Percentiles rank a stretch among this genome's conserved stretches.
Conservation (phyloP, 2,888 invertebrate genomes). For the Anthrax anthrax region DNA sequence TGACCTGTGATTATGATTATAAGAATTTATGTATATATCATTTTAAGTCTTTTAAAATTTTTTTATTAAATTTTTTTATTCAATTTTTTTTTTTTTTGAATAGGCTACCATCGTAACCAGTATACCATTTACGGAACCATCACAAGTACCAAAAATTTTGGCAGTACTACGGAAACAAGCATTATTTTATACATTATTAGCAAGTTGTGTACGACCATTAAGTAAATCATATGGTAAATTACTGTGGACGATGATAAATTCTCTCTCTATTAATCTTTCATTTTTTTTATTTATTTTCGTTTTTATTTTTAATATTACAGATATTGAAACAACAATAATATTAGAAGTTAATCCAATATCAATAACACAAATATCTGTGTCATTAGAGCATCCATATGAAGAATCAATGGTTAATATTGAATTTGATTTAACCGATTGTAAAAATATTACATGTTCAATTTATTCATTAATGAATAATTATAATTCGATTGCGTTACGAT, state of each 20-base stretch:
- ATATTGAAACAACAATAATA: constrained; percentile 46
- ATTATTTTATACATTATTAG: constrained; percentile 75
- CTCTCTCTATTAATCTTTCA: not conserved
- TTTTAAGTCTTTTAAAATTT: no score
- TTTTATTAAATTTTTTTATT: no score
- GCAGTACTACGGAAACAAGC: constrained; percentile 76
- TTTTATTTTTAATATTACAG: constrained; percentile 28
- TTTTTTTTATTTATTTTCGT: no score
- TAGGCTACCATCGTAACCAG: constrained; percentile 37
- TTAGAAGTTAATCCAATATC: constrained; percentile 85
- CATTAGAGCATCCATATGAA: constrained; percentile 83
- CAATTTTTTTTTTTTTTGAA: constrained; percentile 4
- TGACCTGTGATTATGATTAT: no score
- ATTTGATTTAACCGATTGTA: constrained; percentile 68
- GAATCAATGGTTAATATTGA: constrained; percentile 89
- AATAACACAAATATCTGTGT: constrained; percentile 77
- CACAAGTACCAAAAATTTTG: constrained; percentile 79
- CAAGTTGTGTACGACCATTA: constrained; percentile 75
- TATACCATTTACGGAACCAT: constrained; percentile 87
- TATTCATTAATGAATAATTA: constrained; percentile 39
- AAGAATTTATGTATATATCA: no score
- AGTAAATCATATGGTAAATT: constrained; percentile 54
- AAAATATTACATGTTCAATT: constrained; percentile 63
- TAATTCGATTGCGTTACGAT: constrained; percentile 31
- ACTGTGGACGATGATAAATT: no score